Evolutionary conservation across 2,113 vertebrate genomes (phyloP), one percentile per base, ranked within the genome.

Genomic region (Eretmochelys imbricata): DNA sequence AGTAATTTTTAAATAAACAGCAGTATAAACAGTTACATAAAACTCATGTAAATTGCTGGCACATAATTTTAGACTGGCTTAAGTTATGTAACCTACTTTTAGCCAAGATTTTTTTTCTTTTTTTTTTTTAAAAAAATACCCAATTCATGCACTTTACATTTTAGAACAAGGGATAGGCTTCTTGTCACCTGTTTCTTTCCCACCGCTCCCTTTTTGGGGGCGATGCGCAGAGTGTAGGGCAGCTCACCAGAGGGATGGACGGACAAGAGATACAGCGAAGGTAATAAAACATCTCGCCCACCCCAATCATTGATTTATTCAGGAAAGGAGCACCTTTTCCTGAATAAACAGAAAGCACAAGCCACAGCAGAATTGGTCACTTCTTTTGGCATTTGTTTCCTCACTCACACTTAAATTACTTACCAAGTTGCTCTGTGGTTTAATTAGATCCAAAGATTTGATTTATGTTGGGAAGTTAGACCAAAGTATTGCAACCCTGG

Each of bases 1-100:
- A 98, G 96, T 97, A 94, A 97, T 97, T 97, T 98, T 97, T 96
- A 98, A 98, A 98, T 97, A 98, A 98, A 98, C 97, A 98, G 94
- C 97, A 97, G 95, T 97, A 97, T 97, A 97, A 98, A 97, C 97
- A 97, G 97, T 97, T 98, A 97, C 97, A 98, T 98, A 98, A 98
- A 98, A 98, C 97, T 96, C 95, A 96, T 97, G 96, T 96, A 97
- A 97, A 97, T 96, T 97, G 97, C 96, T 97, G 97, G 97, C 96
- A 97, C 96, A 95, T 96, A 96, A 96, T 97, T 97, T 96, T 97
- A 97, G 96, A 96, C 96, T 97, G 95, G 93, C 95, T 96, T 96
- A 96, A 97, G 94, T 98, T 97, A 98, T 97, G 96, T 96, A 97
- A 96, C 97, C 90, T 87, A 96, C 92, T 96, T 94, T 89, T 94